Conservation (phyloP, 2,797 vertebrate species). For the Synaphobranchus kaupii region DNA sequence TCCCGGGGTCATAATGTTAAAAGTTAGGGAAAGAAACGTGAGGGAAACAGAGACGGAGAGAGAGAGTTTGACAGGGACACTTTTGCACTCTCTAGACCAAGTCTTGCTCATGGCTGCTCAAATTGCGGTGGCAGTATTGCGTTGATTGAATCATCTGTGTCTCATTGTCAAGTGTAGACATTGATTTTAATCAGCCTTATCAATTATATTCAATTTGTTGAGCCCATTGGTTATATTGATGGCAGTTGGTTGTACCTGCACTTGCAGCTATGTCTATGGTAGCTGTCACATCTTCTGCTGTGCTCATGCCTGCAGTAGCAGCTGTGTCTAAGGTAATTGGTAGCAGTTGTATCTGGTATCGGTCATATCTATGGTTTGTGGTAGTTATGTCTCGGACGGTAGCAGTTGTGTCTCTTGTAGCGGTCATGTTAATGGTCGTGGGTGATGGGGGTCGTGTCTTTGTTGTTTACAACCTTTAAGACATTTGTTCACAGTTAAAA, state of each 20-base stretch:
- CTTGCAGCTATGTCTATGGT: background rate
- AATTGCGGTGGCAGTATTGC: background rate
- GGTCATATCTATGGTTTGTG: background rate
- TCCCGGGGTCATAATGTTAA: conserved; percentile 77
- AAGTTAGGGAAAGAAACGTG: conserved; percentile 63
- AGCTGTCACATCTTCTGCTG: background rate
- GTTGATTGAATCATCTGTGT: background rate
- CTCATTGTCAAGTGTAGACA: background rate
- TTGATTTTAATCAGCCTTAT: background rate
- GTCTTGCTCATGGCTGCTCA: background rate
- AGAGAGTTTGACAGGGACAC: background rate
- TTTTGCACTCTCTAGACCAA: background rate
- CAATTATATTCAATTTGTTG: background rate
- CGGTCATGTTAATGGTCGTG: background rate
- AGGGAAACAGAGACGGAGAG: conserved; percentile 24
- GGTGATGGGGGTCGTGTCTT: background rate
- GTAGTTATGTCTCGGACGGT: background rate
- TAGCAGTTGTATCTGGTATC: background rate
- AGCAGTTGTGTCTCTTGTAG: background rate
- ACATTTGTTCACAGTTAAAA: background rate
- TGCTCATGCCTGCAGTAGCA: background rate
- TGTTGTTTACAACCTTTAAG: background rate
- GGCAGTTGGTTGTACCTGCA: background rate
- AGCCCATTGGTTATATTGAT: background rate
- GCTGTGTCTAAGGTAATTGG: background rate